Base-by-base conservation (phyloP, 2,113 vertebrate species). In the Syngnathus floridae region DNA sequence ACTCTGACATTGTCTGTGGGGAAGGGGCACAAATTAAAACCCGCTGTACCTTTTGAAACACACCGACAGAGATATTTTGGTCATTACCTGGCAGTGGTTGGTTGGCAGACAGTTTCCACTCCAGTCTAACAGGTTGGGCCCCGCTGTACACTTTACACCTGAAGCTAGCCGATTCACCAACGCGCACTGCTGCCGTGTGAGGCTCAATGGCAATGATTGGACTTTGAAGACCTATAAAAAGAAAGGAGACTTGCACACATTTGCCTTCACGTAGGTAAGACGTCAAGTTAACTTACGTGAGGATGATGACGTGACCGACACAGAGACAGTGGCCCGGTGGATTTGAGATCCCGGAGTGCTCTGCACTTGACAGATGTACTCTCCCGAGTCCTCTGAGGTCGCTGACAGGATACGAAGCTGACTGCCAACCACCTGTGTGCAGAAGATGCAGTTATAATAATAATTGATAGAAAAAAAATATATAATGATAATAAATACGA, bases 151-250 rank as follows among this genome's bases (percentile, higher is more conserved):
- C 0, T 0, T 88, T 88, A 82, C 97, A 99, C 75, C 82, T 92
- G 89, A 99, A 97, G 82, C 89, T 92, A 71, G 92, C 91, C 0
- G 93, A 89, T 17, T 94, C 92, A 0, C 95, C 95, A 0, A 84
- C 83, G 1, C 90, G 90, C 71, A 98, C 93, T 0, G 90, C 88
- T 22, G 91, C 88, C 11, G 92, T 94, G 86, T 96, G 95, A 0
- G 95, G 95, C 75, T 97, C 93, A 0, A 97, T 94, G 81, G 93
- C 94, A 79, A 98, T 98, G 82, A 98, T 94, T 0, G 97, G 96
- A 63, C 90, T 94, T 82, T 93, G 91, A 6, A 92, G 92, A 69
- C 96, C 97, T 99, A 85, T 0, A 2, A 66, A 56, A 68, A 76
- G 48, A 65, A 37, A 77, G 4, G 55, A 63, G 61, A 40, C 17